Evolutionary conservation across 2,888 invertebrate species (phyloP), one percentile per base, ranked within the genome.

Genomic region (Pediacus dermestoides): DNA sequence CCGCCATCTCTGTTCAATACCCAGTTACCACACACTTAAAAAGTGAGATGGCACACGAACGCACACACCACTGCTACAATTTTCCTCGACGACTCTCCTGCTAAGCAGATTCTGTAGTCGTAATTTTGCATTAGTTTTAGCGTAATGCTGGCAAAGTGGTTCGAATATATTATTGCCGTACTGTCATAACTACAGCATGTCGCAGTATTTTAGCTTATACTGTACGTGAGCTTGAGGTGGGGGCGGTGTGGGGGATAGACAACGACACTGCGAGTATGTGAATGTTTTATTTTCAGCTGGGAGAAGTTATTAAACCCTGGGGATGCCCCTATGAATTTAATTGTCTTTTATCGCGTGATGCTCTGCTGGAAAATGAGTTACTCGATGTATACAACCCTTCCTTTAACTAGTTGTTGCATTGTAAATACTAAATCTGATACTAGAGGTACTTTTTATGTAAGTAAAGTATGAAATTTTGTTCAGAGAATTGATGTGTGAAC

Each of bases 101-200:
- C 28, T 37, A 41, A 35, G 30, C 37, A 41, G 37, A 40, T 40
- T 40, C 31, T 9, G 10, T 25, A 52, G 44, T 50, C 49, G 52
- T 57, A 56, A 55, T 50, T 58, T 48, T 48, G 57, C 52, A 54
- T 58, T 54, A 57, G 56, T 52, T 57, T 57, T 52, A 48, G 44
- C 41, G 50, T 49, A 55, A 53, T 48, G 42, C 48, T 30, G 46
- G 52, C 50, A 53, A 53, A 49, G 48, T 50, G 47, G 48, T 42
- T 52, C 50, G 48, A 41, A 39, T 39, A 39, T 34, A 39, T 39
- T 38, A 38, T 38, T 15, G 16, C 25, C 15, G 22, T 28, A 30
- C 34, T 46, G 52, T 57, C 55, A 49, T 55, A 50, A 54, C 51
- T 53, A 53, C 48, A 46, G 46, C 40, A 51, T 51, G 51, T 50